Conservation (phyloP, 2,113 vertebrate genomes). For the Pimephales promelas region DNA sequence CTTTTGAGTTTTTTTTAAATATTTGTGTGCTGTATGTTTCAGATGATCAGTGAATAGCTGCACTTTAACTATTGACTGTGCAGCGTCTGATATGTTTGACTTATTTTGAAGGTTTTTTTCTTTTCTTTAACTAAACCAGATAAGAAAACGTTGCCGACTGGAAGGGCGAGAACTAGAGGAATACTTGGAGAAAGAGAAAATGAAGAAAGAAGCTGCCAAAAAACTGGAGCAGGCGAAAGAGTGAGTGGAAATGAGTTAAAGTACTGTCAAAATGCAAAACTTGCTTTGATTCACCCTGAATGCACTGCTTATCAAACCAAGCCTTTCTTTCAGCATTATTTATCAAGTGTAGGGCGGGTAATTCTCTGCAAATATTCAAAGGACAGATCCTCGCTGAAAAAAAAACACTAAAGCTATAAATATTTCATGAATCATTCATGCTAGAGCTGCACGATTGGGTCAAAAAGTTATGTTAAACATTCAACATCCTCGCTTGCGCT, state of each 20-base stretch:
- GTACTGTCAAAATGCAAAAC: background rate
- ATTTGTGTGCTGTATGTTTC: background rate
- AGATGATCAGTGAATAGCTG: background rate
- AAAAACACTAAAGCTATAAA: background rate
- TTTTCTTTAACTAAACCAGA: constrained; percentile 66
- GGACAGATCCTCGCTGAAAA: background rate
- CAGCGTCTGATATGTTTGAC: background rate
- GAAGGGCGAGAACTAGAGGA: constrained; percentile 97
- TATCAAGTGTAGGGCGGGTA: background rate
- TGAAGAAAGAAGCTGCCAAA: constrained; percentile 96
- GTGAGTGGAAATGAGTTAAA: constrained; percentile 74
- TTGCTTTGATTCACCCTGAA: background rate
- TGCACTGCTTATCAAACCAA: background rate
- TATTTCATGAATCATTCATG: background rate
- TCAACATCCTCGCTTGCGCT: background rate
- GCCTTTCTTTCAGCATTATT: background rate
- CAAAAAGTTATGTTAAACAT: background rate
- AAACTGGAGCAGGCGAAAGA: constrained; percentile 98
- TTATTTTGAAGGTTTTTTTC: background rate
- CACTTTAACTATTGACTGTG: background rate
- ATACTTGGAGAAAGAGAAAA: constrained; percentile 91
- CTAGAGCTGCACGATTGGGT: background rate
- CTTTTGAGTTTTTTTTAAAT: background rate
- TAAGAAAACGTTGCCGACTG: constrained; percentile 93
- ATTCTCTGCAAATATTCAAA: background rate